Conservation (phyloP, 2,797 vertebrate genomes). For the Decapterus maruadsi region DNA sequence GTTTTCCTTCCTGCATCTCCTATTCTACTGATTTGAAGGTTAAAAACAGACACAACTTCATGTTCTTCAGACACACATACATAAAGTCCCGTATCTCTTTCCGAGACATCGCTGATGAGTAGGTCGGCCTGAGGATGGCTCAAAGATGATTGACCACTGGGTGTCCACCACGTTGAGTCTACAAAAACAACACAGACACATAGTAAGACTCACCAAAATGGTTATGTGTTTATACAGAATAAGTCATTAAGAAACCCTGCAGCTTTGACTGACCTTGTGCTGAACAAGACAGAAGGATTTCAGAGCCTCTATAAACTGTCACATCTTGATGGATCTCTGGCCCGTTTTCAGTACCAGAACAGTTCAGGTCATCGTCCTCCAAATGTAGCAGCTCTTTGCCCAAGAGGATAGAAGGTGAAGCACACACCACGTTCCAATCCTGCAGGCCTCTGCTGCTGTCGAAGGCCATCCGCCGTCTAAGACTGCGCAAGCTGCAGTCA, state of each 20-base stretch:
- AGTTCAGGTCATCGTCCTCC: conserved; percentile 80
- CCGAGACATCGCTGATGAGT: conserved; percentile 66
- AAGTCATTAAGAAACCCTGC: too few species aligned
- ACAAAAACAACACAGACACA: conserved; percentile 29
- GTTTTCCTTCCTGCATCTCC: conserved; percentile 62
- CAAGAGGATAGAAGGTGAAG: conserved; percentile 64
- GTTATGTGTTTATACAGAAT: not conserved
- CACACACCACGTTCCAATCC: conserved; percentile 81
- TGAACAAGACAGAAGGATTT: conserved; percentile 78
- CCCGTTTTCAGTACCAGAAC: conserved; percentile 52
- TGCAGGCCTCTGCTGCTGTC: conserved; percentile 72
- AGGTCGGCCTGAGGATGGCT: conserved; percentile 71
- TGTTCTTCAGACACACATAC: conserved; percentile 72
- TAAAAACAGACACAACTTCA: conserved; percentile 73
- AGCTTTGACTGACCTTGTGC: conserved; percentile 65
- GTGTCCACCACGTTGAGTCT: conserved; percentile 85
- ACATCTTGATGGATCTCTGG: conserved; percentile 69
- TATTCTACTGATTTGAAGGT: conserved; percentile 72
- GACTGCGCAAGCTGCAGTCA: conserved; percentile 77
- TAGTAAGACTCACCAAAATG: not conserved
- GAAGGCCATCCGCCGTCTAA: conserved; percentile 79
- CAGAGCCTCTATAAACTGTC: conserved; percentile 72
- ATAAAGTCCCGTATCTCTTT: conserved; percentile 78
- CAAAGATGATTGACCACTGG: conserved; percentile 77
- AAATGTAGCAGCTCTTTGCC: conserved; percentile 79